Evolutionary conservation across 2,888 invertebrate genomes (phyloP).

Genomic region (Microctonus brassicae): DNA sequence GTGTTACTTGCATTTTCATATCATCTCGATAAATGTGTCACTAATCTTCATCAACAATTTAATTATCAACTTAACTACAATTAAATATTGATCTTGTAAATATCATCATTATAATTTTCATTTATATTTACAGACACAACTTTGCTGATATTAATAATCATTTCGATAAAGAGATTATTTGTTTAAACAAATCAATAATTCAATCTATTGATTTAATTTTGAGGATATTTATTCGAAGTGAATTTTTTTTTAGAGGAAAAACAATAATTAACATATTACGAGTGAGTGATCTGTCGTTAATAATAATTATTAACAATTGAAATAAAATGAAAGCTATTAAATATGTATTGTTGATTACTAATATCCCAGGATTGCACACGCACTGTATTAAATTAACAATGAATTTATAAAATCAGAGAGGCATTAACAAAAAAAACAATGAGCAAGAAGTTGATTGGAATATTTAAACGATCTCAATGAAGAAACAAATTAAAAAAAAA

Average conservation of each 20-base stretch:
- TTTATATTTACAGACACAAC: not conserved
- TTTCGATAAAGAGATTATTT: too few species aligned
- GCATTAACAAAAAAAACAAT: conserved; percentile 43
- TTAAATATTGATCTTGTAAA: conserved; percentile 10
- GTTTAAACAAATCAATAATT: too few species aligned
- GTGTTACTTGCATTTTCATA: conserved; percentile 16
- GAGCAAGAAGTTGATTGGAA: conserved; percentile 20
- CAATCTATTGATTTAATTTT: too few species aligned
- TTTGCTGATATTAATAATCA: not conserved
- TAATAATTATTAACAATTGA: too few species aligned
- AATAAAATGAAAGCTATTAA: too few species aligned
- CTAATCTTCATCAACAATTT: conserved; percentile 1
- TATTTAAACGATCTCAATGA: not conserved
- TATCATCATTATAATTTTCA: conserved; percentile 39
- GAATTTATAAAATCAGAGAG: conserved; percentile 52
- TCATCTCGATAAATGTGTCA: conserved; percentile 6
- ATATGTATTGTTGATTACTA: not conserved
- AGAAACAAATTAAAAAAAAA: conserved; percentile 47
- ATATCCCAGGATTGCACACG: not conserved
- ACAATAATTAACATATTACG: not conserved
- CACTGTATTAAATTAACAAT: conserved; percentile 44
- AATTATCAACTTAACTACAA: not conserved
- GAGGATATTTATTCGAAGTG: not conserved
- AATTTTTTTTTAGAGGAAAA: not conserved
- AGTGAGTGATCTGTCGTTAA: too few species aligned